Evolutionary conservation across 2,888 invertebrate species (phyloP), one percentile per base, ranked within the genome.

Genomic region (Synanthedon myopaeformis): DNA sequence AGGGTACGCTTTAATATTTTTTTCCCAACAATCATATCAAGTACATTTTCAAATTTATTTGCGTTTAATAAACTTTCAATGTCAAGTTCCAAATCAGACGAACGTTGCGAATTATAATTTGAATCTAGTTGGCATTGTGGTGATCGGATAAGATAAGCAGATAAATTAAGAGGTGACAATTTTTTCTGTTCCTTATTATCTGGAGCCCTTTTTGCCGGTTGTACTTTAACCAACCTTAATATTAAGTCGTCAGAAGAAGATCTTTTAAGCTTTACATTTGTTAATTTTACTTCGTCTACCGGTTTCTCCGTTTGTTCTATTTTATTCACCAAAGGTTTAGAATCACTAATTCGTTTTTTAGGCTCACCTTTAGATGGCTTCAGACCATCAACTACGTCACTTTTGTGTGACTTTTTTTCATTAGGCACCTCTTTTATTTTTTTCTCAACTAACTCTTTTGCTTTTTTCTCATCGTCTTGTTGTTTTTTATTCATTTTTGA

Each of bases 21-120:
- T 55, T 69, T 58, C 1, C 81, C 79, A 51, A 75, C 67, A 54
- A 82, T 73, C 48, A 79, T 67, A 42, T 77, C 70, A 51, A 17
- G 11, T 59, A 54, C 4, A 45, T 17, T 55, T 56, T 54, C 49
- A 28, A 52, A 56, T 60, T 49, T 62, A 54, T 56, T 56, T n/a
- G 53, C 42, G 56, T 62, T 17, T 19, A 49, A 19, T 51, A 61
- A 52, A 51, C 64, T 63, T 51, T 70, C 69, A 49, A 64, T 41
- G 12, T 68, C 68, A 17, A 73, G 62, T 54, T 63, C 62, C 49
- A 71, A 52, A 54, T 72, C 70, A n/a, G 74, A 74, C 35, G 10
- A 56, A 68, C 58, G 13, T 52, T 53, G 53, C 67, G 64, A 55
- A 70, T 57, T 8, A 57, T 62, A 35, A 23, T 52, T 51, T 41